phyloP scores from a whole-genome alignment of 2,888 invertebrate species.

The Protophormia terraenovae region DNA sequence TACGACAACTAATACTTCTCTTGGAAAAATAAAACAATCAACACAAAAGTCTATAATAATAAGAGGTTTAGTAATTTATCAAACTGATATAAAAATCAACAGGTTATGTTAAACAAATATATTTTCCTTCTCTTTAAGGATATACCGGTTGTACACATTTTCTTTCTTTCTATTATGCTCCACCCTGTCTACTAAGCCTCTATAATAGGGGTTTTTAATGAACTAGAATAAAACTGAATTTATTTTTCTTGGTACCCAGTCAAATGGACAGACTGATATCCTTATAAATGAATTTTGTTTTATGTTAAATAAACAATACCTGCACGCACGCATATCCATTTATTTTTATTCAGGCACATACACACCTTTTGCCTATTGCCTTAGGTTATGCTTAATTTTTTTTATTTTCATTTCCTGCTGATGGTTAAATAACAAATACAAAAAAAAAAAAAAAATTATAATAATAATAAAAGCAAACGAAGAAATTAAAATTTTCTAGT shows the following conservation, averaged over 20 bases:
- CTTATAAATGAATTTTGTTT: conserved; percentile 49
- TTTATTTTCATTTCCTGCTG: conserved; percentile 43
- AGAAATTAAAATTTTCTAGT: not conserved
- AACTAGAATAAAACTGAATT: conserved; percentile 22
- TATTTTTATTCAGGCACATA: not conserved
- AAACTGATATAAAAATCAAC: conserved; percentile 33
- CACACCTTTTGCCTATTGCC: not conserved
- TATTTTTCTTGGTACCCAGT: not conserved
- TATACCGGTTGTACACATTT: not conserved
- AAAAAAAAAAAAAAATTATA: not conserved
- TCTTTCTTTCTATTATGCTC: not conserved
- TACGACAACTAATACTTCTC: not conserved
- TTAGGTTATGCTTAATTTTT: conserved; percentile 25
- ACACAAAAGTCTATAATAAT: conserved; percentile 20
- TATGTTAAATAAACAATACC: conserved; percentile 41
- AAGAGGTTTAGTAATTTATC: conserved; percentile 18
- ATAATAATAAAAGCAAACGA: not conserved
- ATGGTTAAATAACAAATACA: not conserved
- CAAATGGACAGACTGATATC: not conserved
- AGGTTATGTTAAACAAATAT: conserved; percentile 35
- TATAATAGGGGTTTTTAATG: conserved; percentile 15
- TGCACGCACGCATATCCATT: not conserved
- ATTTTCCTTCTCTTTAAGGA: not conserved
- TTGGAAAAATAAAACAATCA: conserved; percentile 13
- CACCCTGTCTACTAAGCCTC: not conserved